These are phyloP conservation scores for Leucopsar rothschildi DNA, from an alignment of 2,113 vertebrate genomes.

Conservation along the genomic window DNA sequence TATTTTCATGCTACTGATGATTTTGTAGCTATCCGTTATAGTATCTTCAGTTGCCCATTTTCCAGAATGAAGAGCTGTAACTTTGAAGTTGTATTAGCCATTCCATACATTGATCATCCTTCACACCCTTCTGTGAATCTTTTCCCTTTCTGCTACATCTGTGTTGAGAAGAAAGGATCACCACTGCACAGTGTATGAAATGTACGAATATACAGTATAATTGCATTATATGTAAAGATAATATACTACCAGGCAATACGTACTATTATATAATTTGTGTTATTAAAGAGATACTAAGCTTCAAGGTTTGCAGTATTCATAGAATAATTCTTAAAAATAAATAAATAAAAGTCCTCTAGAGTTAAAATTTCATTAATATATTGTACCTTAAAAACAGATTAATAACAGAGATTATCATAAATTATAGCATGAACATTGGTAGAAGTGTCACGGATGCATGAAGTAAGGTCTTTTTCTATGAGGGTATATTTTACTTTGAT, in stretches of 20 bases:
- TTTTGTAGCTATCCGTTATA: background rate
- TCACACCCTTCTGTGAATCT: background rate
- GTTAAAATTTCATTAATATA: background rate
- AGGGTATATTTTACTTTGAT: background rate
- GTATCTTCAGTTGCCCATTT: background rate
- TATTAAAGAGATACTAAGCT: background rate
- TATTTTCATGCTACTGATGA: background rate
- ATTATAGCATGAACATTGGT: background rate
- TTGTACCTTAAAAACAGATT: background rate
- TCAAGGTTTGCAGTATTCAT: background rate
- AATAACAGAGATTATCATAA: background rate
- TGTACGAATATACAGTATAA: background rate
- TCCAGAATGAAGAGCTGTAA: background rate
- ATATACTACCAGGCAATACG: background rate
- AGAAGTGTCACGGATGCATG: background rate
- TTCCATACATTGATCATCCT: background rate
- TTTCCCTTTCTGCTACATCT: background rate
- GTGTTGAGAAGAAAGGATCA: background rate
- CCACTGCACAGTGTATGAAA: background rate
- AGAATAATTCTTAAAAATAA: background rate
- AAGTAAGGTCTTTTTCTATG: background rate
- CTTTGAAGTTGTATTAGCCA: background rate
- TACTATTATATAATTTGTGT: background rate
- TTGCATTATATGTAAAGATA: background rate
- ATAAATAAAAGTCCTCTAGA: background rate